Percentiles rank a stretch among this genome's conserved stretches.
Evolutionary conservation across 1,140 invertebrate genomes (phyloP).

Genomic region (Anagrus nilaparvatae): DNA sequence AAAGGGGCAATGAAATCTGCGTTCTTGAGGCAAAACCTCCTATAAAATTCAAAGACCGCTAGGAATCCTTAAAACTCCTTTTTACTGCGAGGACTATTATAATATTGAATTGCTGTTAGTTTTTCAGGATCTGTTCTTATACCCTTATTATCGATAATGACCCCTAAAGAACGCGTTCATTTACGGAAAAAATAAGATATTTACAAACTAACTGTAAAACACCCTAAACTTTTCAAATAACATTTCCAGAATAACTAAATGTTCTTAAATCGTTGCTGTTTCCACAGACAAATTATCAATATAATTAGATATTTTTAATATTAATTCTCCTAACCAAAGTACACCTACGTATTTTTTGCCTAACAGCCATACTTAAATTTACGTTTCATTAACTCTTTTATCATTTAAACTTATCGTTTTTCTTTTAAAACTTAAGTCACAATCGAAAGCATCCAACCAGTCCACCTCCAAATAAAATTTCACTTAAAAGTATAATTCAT

Average conservation of each 20-base stretch:
- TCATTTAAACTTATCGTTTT: no score
- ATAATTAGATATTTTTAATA: constrained; percentile 12
- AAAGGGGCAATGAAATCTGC: constrained; percentile 16
- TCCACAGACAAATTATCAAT: constrained; percentile 18
- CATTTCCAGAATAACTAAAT: constrained; percentile 16
- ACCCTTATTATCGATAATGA: constrained; percentile 18
- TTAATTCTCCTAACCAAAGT: constrained; percentile 3
- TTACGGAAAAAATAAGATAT: constrained; percentile 18
- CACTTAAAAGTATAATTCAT: no score
- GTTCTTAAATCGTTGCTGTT: constrained; percentile 15
- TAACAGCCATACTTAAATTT: no score
- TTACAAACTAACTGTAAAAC: constrained; percentile 17
- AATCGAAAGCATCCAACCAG: no score
- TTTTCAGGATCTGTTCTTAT: constrained; percentile 26
- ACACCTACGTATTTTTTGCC: no score
- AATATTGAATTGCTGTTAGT: constrained; percentile 24
- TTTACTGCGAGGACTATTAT: constrained; percentile 22
- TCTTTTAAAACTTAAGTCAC: no score
- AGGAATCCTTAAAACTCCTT: constrained; percentile 29
- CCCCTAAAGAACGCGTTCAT: constrained; percentile 18
- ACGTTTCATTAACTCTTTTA: no score
- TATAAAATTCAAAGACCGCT: constrained; percentile 28
- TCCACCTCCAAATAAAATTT: no score
- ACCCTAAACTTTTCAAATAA: constrained; percentile 17
- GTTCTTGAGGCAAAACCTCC: constrained; percentile 24